These are phyloP conservation scores for Variabilichromis moorii DNA, from an alignment of 2,113 vertebrate genomes.

Conservation along the genomic window DNA sequence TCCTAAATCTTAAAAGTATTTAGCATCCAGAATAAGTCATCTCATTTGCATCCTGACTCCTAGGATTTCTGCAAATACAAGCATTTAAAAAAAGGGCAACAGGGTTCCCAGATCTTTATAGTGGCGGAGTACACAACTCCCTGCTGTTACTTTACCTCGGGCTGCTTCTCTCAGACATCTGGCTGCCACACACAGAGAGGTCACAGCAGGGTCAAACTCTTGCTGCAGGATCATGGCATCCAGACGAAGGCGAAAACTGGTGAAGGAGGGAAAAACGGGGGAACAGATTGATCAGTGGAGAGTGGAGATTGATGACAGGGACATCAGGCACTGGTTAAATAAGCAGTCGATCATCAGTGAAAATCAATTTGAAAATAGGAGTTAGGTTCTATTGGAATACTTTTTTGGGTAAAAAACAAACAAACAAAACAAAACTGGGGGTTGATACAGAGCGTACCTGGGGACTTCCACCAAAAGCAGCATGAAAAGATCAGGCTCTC, in stretches of 20 bases:
- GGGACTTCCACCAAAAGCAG: conserved; percentile 70
- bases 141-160: conserved; percentile 68
- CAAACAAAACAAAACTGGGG: not conserved
- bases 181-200: conserved; percentile 77
- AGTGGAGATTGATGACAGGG: not conserved
- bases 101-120: not conserved
- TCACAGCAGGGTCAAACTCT: conserved; percentile 77
- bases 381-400: accelerated
- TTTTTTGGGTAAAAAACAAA: not conserved
- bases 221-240: conserved; percentile 78
- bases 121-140: conserved; percentile 19
- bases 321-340: conserved; percentile 39
- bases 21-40: not conserved
- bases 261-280: not conserved
- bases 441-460: conserved; percentile 48
- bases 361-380: not conserved
- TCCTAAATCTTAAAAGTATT: not conserved
- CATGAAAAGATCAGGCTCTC: conserved; percentile 74
- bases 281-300: not conserved
- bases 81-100: not conserved
- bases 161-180: conserved; percentile 75
- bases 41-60: not conserved
- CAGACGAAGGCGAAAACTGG: conserved; percentile 72
- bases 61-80: not conserved
- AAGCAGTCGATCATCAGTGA: not conserved